Evolutionary conservation across 2,113 vertebrate species (phyloP).

Genomic region (Ptilonorhynchus violaceus): DNA sequence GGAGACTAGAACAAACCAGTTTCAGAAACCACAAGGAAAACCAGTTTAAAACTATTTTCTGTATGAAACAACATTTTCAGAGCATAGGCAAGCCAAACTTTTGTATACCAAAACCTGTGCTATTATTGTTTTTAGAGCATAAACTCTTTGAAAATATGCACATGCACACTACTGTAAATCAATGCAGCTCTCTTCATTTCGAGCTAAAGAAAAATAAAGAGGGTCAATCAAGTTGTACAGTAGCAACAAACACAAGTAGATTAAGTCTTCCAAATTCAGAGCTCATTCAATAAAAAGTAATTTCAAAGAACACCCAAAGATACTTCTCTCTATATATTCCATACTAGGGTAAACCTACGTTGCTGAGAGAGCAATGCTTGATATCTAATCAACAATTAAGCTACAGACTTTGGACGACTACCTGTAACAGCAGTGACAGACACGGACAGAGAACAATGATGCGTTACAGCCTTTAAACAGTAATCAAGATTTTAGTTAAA

Average conservation of each 20-base stretch:
- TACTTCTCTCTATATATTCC: neutral
- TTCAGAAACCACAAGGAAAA: slow-evolving; percentile 32
- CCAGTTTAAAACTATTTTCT: slow-evolving; percentile 22
- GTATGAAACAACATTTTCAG: neutral
- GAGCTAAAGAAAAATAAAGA: neutral
- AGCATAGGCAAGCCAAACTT: neutral
- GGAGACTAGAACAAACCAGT: slow-evolving; percentile 9
- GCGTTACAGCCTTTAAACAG: neutral
- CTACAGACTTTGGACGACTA: neutral
- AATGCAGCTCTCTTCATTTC: neutral
- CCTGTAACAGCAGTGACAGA: neutral
- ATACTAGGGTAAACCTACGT: neutral
- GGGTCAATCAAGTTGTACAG: neutral
- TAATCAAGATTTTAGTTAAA: slow-evolving; percentile 23
- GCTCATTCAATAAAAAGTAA: neutral
- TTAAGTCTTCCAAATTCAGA: neutral
- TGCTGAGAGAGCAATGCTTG: neutral
- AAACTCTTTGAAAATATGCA: neutral
- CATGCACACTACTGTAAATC: neutral
- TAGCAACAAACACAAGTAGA: neutral
- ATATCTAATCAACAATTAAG: neutral
- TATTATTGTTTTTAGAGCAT: neutral
- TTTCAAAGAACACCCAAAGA: neutral
- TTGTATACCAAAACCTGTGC: neutral
- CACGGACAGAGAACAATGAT: neutral